Evolutionary conservation across 1,140 invertebrate genomes (phyloP), one percentile per base, ranked within the genome.

Genomic region (Megalonaias nervosa): DNA sequence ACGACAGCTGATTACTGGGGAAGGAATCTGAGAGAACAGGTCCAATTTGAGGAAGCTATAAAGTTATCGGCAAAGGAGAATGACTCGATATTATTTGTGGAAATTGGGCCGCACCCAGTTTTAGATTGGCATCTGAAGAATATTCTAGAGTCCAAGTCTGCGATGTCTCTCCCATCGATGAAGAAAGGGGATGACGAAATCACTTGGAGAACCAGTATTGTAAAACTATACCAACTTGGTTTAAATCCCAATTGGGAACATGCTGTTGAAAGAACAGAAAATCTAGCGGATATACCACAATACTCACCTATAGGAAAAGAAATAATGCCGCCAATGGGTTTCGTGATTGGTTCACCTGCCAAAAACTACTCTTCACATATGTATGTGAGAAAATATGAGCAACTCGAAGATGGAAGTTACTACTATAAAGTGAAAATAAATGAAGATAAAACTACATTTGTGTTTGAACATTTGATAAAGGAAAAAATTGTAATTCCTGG

Each of bases 201-300:
- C 9, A 64, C 70, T 19, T 68, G 84, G 16, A 15, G 77, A 66
- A 26, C 15, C 15, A 23, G 69, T 23, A 16, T 77, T 0, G 71
- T 69, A 67, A 61, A 65, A 17, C 70, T 83, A 15, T 83, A 84
- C 77, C 67, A 74, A n/a, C 64, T 64, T 15, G 83, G 80, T 9
- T 55, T 75, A 0, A 67, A 81, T 26, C 57, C 77, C 26, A 66
- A 65, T 3, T 86, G 84, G 82, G 59, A 72, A 19, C 48, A 66
- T 15, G 38, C 84, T n/a, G 21, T 66, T 38, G 31, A 58, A 21
- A 38, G 16, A 9, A n/a, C 38, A 21, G 59, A 23, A 21, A 9
- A 48, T 17, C 12, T 66, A 12, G 56, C 75, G 16, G 62, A 71
- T 59, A 71, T 66, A 21, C 67, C 75, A 38, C 65, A 19, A 17